Evolutionary conservation across 30 jellyfish, hydroid and myxozoan genomes (phyloP), one percentile per base, ranked within the genome.

Genomic region (Cassiopea andromeda): DNA sequence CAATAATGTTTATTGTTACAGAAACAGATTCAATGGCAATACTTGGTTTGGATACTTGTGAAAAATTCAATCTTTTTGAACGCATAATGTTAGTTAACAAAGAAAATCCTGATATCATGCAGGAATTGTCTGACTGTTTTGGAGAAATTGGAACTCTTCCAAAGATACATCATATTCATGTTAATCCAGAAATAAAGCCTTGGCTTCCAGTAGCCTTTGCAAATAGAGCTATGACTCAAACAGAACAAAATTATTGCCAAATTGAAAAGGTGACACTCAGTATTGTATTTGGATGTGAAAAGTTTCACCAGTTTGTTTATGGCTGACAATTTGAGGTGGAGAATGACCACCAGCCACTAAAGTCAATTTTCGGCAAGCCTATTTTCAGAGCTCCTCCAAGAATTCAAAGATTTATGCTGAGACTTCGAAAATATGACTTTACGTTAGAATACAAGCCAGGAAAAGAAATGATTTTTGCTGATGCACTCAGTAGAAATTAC

Each of bases 361-460:
- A 89, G 81, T 47, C 96, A 44, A 81, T 89, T 69, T 82, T 82
- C 81, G 27, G 45, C 43, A 87, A 68, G 77, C 89, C 94, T n/a
- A 0, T 78, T 10, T 61, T 46, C 88, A 85, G 93, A 77, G 89
- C 93, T 80, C 95, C 92, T 10, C 92, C 95, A 64, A 78, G 93
- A 87, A 87, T 87, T 61, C 87, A 87, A 69, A 46, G 92, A 68
- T 84, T 84, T 84, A 69, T 69, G 75, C 89, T 84, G 87, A 81
- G 84, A 81, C 66, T 81, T 81, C 89, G 0, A 79, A 68, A 1
- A 57, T 86, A 69, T 46, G 64, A 75, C 64, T 75, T 85, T 81
- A 48, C 85, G 44, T 81, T 75, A 48, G 91, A 78, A 7, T 87
- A 59, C 87, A 60, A 18, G 54, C 92, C 84, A 75, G 84, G 93